Conservation (phyloP, 2,113 vertebrate species). For the Ctenomys sociabilis region DNA sequence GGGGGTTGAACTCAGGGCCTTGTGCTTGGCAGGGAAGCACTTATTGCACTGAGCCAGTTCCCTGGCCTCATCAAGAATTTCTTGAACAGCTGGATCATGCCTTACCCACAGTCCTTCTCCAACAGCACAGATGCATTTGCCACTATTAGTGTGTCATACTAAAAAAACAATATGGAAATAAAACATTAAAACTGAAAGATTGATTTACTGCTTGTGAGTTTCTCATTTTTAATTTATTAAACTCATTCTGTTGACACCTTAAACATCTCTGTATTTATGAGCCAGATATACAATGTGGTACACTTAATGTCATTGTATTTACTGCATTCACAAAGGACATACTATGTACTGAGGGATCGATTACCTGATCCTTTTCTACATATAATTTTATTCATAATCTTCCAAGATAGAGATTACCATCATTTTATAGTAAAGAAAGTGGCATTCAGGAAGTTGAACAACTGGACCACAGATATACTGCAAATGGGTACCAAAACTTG, state of each 20-base stretch:
- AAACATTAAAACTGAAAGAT: background rate
- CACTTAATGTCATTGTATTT: background rate
- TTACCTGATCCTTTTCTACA: background rate
- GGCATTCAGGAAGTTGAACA: background rate
- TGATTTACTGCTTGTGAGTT: background rate
- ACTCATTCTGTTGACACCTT: background rate
- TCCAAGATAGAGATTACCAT: background rate
- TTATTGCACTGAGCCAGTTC: too few relatives aligned
- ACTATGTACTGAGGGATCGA: background rate
- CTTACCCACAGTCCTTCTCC: background rate
- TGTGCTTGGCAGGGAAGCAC: too few relatives aligned
- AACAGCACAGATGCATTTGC: background rate
- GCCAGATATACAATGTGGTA: background rate
- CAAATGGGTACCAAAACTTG: background rate
- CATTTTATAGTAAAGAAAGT: background rate
- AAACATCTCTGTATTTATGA: background rate
- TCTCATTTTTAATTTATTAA: slow-evolving; percentile 8
- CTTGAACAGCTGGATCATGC: background rate
- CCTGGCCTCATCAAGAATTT: background rate
- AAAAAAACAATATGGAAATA: background rate
- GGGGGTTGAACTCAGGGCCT: too few relatives aligned
- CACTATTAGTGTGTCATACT: background rate
- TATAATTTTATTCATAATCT: background rate
- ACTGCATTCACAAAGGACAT: background rate
- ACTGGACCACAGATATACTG: background rate